phyloP scores from a whole-genome alignment of 2,113 vertebrate species.

The Lipophrys pholis region DNA sequence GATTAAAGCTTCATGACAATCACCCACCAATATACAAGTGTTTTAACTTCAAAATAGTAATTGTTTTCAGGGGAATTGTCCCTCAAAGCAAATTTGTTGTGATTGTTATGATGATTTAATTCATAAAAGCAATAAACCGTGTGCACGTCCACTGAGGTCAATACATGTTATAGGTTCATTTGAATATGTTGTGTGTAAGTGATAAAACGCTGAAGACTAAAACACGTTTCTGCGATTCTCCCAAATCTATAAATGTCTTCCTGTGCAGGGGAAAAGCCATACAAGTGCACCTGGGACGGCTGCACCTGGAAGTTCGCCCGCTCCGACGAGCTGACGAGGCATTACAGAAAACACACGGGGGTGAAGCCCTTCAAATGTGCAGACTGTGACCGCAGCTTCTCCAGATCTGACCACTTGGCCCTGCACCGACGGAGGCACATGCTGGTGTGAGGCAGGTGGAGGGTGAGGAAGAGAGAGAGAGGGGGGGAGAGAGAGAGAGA shows the following conservation, averaged over 20 bases:
- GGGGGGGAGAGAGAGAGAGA: constrained; percentile 19
- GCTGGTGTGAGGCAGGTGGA: constrained; percentile 90
- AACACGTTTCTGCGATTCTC: too few relatives aligned
- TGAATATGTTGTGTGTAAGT: too few relatives aligned
- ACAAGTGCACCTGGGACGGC: constrained; percentile 99
- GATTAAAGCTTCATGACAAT: too few relatives aligned
- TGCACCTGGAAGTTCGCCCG: constrained; percentile 99
- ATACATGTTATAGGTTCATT: too few relatives aligned
- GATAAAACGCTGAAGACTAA: too few relatives aligned
- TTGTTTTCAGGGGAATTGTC: too few relatives aligned
- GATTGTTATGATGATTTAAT: too few relatives aligned
- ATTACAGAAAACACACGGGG: constrained; percentile 99
- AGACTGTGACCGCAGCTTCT: constrained; percentile 99
- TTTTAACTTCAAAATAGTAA: too few relatives aligned
- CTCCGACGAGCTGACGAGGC: constrained; percentile 98
- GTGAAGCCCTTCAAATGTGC: constrained; percentile 99
- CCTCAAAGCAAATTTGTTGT: too few relatives aligned
- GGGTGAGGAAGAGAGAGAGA: constrained; percentile 73
- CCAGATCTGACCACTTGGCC: constrained; percentile 97
- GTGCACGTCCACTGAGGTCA: too few relatives aligned
- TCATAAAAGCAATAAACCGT: too few relatives aligned
- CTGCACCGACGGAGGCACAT: constrained; percentile 98
- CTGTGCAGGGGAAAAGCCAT: constrained; percentile 96
- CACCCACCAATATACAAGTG: too few relatives aligned
- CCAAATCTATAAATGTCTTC: constrained; percentile 43